A percentile compares a stretch with the other conserved stretches of the same genome.
These are phyloP conservation scores for Aeoliscus strigatus DNA, from an alignment of 2,797 vertebrate genomes.

Conservation along the genomic window DNA sequence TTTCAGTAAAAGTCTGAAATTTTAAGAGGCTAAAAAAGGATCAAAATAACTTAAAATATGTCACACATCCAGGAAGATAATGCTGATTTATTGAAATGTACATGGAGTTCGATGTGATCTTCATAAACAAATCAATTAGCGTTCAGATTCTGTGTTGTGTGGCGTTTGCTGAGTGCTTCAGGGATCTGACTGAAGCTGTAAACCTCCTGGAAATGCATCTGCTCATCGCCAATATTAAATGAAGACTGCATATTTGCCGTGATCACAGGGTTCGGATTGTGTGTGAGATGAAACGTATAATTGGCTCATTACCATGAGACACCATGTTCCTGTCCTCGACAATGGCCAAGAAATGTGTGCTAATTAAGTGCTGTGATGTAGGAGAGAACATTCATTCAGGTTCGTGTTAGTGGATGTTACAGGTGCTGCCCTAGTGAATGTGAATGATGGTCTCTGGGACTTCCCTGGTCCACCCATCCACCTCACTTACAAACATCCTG, in stretches of 20 bases:
- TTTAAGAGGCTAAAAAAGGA: too few species aligned
- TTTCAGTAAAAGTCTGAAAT: too few species aligned
- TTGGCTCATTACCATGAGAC: constrained; percentile 27
- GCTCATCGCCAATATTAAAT: too few species aligned
- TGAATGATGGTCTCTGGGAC: background rate
- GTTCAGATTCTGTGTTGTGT: too few species aligned
- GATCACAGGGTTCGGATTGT: constrained; percentile 26
- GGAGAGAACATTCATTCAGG: constrained; percentile 3
- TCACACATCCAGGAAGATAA: too few species aligned
- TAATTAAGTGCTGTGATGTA: constrained; percentile 13
- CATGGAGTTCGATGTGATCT: too few species aligned
- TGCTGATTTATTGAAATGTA: too few species aligned
- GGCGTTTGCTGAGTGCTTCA: too few species aligned
- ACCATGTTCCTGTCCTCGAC: constrained; percentile 23
- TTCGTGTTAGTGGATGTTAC: constrained; percentile 11
- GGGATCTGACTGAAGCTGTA: constrained; percentile 1
- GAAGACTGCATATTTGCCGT: constrained; percentile 43
- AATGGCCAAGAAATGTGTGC: constrained; percentile 6
- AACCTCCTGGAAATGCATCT: constrained; percentile 2
- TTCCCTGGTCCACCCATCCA: too few species aligned
- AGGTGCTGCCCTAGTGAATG: background rate
- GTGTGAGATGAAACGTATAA: constrained; percentile 38
- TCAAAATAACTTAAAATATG: background rate
- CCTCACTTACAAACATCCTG: constrained; percentile 1
- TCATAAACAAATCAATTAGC: too few species aligned